Evolutionary conservation across 2,888 invertebrate species (phyloP).

Genomic region (Trisateles emortualis): DNA sequence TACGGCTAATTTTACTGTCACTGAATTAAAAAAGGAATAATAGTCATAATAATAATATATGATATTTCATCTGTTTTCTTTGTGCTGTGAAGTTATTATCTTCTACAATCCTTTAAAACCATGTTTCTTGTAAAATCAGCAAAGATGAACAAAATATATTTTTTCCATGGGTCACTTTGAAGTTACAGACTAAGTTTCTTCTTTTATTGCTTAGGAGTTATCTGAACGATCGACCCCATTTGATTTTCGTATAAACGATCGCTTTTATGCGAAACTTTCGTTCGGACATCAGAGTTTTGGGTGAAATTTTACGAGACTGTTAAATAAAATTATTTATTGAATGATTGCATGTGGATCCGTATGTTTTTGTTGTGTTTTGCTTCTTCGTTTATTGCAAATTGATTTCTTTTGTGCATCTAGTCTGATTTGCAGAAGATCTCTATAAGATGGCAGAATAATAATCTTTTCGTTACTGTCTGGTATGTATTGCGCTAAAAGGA

Average conservation of each 20-base stretch:
- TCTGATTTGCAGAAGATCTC: too few relatives aligned
- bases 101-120: neutral
- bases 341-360: constrained; percentile 3
- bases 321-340: constrained; percentile 14
- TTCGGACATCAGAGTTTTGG: constrained; percentile 19
- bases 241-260: constrained; percentile 33
- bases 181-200: constrained; percentile 31
- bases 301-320: constrained; percentile 12
- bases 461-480: too few relatives aligned
- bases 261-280: constrained; percentile 36
- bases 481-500: too few relatives aligned
- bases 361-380: constrained; percentile 3
- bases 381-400: neutral
- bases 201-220: constrained; percentile 39
- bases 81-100: neutral
- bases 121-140: neutral
- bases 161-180: constrained; percentile 14
- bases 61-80: too few relatives aligned
- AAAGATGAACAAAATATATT: constrained; percentile 32
- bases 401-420: neutral
- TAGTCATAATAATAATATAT: too few relatives aligned
- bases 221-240: constrained; percentile 29
- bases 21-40: too few relatives aligned
- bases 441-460: too few relatives aligned
- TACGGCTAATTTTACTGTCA: too few relatives aligned